Evolutionary conservation across 2,113 vertebrate species (phyloP).

Genomic region (Hypomesus transpacificus): DNA sequence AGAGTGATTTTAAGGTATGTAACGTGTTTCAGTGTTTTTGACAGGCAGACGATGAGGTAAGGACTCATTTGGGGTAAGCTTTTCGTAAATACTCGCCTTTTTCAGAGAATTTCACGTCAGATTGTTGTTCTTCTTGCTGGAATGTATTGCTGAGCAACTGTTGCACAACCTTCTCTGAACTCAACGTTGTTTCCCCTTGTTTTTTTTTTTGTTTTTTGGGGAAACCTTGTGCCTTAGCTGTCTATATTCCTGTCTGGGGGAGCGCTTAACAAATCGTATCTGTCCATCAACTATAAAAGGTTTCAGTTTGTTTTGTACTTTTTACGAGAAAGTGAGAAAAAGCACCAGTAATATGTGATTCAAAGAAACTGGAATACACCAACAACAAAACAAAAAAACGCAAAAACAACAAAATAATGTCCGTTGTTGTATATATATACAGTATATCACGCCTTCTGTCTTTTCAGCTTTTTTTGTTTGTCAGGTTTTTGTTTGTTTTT

Average conservation of each 20-base stretch:
- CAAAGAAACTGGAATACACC: constrained; percentile 78
- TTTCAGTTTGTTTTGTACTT: constrained; percentile 59
- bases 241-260: constrained; percentile 65
- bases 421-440: constrained; percentile 82
- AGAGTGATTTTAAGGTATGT: constrained; percentile 66
- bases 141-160: constrained; percentile 85
- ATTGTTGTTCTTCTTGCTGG: constrained; percentile 85
- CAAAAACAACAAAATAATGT: constrained; percentile 74
- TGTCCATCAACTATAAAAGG: constrained; percentile 73
- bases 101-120: constrained; percentile 73
- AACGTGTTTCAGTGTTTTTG: constrained; percentile 66
- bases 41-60: constrained; percentile 34
- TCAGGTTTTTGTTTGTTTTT: constrained; percentile 60
- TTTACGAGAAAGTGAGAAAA: constrained; percentile 57
- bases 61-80: constrained; percentile 34
- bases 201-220: constrained; percentile 38
- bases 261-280: constrained; percentile 71
- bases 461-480: constrained; percentile 72
- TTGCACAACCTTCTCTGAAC: constrained; percentile 85
- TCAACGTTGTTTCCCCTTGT: constrained; percentile 56
- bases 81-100: constrained; percentile 57
- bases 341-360: constrained; percentile 73
- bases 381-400: too few relatives aligned
- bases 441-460: constrained; percentile 78
- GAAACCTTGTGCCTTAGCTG: constrained; percentile 95